Evolutionary conservation across 1,140 invertebrate genomes (phyloP).

Genomic region (Asbolus verrucosus): DNA sequence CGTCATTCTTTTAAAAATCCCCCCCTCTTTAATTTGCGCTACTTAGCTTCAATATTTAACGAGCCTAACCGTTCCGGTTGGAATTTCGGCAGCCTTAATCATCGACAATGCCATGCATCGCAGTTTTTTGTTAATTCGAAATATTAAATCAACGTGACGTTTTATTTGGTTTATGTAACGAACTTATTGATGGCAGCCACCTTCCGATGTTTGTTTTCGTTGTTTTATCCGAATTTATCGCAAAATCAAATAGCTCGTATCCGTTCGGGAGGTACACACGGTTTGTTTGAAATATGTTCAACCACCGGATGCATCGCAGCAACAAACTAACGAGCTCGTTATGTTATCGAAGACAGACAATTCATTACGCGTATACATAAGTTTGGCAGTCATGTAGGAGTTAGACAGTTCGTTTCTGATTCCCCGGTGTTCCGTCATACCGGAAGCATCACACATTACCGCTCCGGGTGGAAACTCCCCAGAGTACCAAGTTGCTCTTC

Average conservation of each 20-base stretch:
- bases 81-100: slow-evolving; percentile 31
- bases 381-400: slow-evolving; percentile 17
- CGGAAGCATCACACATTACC: slow-evolving; percentile 48
- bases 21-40: too few species aligned
- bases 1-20: too few species aligned
- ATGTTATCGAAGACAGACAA: slow-evolving; percentile 39
- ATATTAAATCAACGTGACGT: slow-evolving; percentile 27
- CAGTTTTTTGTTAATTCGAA: slow-evolving; percentile 26
- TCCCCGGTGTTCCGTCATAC: slow-evolving; percentile 35
- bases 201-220: slow-evolving; percentile 33
- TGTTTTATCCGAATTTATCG: slow-evolving; percentile 31
- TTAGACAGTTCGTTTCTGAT: slow-evolving; percentile 38
- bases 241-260: slow-evolving; percentile 30
- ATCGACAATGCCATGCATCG: slow-evolving; percentile 23
- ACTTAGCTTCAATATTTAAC: too few species aligned
- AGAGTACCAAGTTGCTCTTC: too few species aligned
- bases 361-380: slow-evolving; percentile 43
- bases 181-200: slow-evolving; percentile 26
- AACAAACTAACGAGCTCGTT: slow-evolving; percentile 42
- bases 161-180: slow-evolving; percentile 37
- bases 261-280: slow-evolving; percentile 5
- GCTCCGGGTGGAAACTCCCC: slow-evolving; percentile 39
- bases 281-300: slow-evolving; percentile 35
- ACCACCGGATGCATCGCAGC: slow-evolving; percentile 37
- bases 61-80: slow-evolving; percentile 27